Evolutionary conservation across 30 jellyfish, hydroid and myxozoan genomes (phyloP).

Genomic region (Aurelia aurita complex sp. Pacific): DNA sequence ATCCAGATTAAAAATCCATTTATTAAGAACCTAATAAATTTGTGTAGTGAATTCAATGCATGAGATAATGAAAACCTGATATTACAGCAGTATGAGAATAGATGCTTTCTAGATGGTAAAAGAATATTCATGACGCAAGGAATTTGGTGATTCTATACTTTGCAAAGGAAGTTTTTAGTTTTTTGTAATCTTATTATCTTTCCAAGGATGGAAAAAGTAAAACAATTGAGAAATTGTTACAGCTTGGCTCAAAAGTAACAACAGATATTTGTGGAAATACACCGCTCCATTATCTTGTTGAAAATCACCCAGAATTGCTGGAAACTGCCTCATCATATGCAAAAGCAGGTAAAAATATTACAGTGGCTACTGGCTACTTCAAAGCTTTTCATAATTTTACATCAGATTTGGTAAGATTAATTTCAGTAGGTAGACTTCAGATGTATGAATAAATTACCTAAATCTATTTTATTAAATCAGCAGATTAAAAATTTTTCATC

Average conservation of each 20-base stretch:
- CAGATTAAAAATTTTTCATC: no score
- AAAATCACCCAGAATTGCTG: conserved; percentile 80
- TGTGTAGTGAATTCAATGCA: not conserved
- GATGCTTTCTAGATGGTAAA: no score
- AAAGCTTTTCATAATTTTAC: no score
- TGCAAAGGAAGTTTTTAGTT: not conserved
- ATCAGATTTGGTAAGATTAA: no score
- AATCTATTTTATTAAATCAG: no score
- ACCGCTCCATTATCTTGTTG: conserved; percentile 77
- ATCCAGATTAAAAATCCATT: not conserved
- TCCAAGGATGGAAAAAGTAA: conserved; percentile 56
- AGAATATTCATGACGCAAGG: no score
- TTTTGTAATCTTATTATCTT: not conserved
- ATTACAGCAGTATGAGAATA: no score
- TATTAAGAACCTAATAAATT: not conserved
- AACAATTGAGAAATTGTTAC: conserved; percentile 45
- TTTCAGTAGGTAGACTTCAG: no score
- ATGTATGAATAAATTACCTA: no score
- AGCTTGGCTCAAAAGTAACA: conserved; percentile 64
- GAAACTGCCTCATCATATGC: conserved; percentile 70
- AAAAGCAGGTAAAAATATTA: no score
- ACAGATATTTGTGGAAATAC: conserved; percentile 74
- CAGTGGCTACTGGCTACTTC: no score
- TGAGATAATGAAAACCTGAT: not conserved
- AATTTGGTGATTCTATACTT: not conserved